phyloP scores from a whole-genome alignment of 2,888 invertebrate species.

The Synergus laeviventris region DNA sequence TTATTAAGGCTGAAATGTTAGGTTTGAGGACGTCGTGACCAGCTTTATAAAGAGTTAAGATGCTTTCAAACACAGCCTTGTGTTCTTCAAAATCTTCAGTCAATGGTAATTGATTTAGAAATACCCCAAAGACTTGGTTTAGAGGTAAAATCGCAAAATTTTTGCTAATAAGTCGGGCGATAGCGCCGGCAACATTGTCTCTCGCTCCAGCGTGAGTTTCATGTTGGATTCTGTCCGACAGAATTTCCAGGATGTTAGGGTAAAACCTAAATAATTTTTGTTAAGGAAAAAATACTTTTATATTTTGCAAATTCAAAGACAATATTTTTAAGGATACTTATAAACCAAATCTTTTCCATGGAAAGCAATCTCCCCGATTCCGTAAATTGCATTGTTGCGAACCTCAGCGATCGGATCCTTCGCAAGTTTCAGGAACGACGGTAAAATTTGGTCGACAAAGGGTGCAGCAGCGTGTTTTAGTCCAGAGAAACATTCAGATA shows the following conservation, averaged over 20 bases:
- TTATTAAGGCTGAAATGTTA: constrained; percentile 78
- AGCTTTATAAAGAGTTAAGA: constrained; percentile 81
- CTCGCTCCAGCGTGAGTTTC: constrained; percentile 83
- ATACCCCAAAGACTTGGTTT: constrained; percentile 84
- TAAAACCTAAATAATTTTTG: constrained; percentile 78
- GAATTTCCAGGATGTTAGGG: constrained; percentile 80
- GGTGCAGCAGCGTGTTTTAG: constrained; percentile 78
- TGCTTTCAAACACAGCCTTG: constrained; percentile 82
- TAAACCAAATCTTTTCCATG: constrained; percentile 82
- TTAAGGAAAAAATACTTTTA: constrained; percentile 57
- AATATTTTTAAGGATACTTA: constrained; percentile 77
- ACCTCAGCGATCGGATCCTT: constrained; percentile 83
- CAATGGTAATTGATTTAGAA: constrained; percentile 84
- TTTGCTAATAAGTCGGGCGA: constrained; percentile 84
- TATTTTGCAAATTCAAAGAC: background rate
- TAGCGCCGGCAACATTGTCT: constrained; percentile 88
- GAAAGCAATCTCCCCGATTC: constrained; percentile 84
- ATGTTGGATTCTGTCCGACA: constrained; percentile 82
- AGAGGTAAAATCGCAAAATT: constrained; percentile 82
- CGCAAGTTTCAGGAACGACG: constrained; percentile 80
- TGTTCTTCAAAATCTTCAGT: constrained; percentile 87
- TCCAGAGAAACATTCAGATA: constrained; percentile 84
- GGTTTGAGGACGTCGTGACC: constrained; percentile 79
- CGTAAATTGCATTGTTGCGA: constrained; percentile 86
- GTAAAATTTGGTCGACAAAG: constrained; percentile 81